Evolutionary conservation across 2,797 vertebrate species (phyloP), one percentile per base, ranked within the genome.

Genomic region (Eulemur rubriventer): DNA sequence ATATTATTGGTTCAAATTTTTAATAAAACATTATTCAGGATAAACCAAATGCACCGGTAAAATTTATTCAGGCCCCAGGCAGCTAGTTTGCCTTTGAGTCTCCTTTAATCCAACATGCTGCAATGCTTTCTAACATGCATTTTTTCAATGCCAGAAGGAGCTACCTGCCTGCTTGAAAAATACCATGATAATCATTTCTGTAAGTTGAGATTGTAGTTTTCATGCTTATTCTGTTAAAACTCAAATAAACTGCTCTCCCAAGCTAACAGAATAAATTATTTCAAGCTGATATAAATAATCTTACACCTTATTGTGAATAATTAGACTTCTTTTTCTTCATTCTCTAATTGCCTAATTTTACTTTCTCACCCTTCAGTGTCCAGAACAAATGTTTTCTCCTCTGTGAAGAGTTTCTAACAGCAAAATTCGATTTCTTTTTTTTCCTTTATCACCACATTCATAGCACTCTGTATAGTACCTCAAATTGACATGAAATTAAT

Each of bases 1-100:
- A 22, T 61, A 75, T 75, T 85, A 90, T 52, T 55, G 26, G 38
- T 95, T 96, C 48, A 90, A 48, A 50, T 65, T 89, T 75, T 90
- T 38, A 38, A 79, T 79, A 48, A 59, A 89, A 20, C 67, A 70
- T 63, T 75, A 55, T 52, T 79, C n/a, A 87, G 7, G 24, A 52
- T 73, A 94, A 50, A 43, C 16, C 48, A 80, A 90, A 88, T 33
- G 26, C 17, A 75, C 50, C 14, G 33, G 1, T 63, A 79, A 87
- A 61, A 94, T 90, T 80, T 94, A 80, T 80, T 91, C 76, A 93
- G 12, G n/a, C 59, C 76, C 33, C 26, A 12, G 18, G 85, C 46
- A 76, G 41, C 24, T 70, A 46, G 35, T 79, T 82, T 92, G 69
- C 17, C 79, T 69, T 57, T 20, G 55, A 96, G 30, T 82, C 17